Evolutionary conservation across 2,797 vertebrate genomes (phyloP), one percentile per base, ranked within the genome.

Genomic region (Moxostoma hubbsi): DNA sequence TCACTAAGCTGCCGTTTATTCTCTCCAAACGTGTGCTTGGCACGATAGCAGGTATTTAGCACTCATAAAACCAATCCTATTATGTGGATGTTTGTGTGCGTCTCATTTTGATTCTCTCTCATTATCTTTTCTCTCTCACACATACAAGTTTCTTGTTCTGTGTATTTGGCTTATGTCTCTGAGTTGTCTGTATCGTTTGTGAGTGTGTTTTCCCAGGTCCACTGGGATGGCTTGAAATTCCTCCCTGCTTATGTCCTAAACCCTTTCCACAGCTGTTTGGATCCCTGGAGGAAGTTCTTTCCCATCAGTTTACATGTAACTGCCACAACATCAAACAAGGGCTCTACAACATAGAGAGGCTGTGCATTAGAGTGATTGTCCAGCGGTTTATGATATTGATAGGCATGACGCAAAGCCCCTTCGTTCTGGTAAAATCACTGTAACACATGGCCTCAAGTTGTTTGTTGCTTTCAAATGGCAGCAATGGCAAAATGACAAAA

Each of bases 211-310:
- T 62, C 9, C 24, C 16, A 46, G 36, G 15, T 71, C 36, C 6
- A 11, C 11, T 49, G 51, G 54, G 24, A 86, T 79, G 77, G 63
- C 75, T 47, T 15, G n/a, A 58, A 43, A 58, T 73, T 81, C 80
- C 75, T 82, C 78, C 47, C 71, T 72, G 47, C 85, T 84, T 77
- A 79, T 86, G 83, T 85, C 79, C 46, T 61, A 84, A 72, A 64
- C 79, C 79, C 18, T 85, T 81, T 73, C 81, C 15, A 58, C 75
- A 80, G 73, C 79, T 87, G 46, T 87, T 86, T 77, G 24, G 16
- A 59, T 85, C 85, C 9, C 63, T 83, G 68, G 82, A 87, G 71
- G 81, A 84, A 10, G 86, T 84, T 45, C 9, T 36, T 36, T 36
- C 36, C 36, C 36, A 36, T 36, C 36, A 36, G 36, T 36, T 36